phyloP scores from a whole-genome alignment of 2,797 vertebrate genomes.

The Pitangus sulphuratus region DNA sequence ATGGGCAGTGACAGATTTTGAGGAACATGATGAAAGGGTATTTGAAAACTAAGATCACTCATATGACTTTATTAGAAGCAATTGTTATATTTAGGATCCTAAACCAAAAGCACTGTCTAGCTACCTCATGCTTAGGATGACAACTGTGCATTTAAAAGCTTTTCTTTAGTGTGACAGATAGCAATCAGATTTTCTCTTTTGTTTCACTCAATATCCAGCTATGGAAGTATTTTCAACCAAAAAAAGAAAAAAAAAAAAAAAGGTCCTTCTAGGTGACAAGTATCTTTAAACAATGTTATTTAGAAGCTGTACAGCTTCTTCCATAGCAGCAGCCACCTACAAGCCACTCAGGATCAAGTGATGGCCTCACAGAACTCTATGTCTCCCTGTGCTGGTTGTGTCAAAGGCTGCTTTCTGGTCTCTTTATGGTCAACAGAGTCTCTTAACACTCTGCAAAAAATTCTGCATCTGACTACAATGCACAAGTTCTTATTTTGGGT shows the following conservation, averaged over 20 bases:
- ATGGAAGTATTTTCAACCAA: neutral
- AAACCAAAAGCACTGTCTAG: neutral
- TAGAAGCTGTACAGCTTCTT: neutral
- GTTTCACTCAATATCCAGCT: neutral
- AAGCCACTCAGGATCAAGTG: fast-evolving
- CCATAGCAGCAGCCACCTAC: fast-evolving
- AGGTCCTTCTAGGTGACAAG: neutral
- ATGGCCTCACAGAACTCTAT: fast-evolving
- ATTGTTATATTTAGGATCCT: neutral
- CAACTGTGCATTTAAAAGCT: neutral
- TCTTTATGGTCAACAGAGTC: fast-evolving
- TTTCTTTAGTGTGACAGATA: neutral
- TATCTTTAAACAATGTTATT: neutral
- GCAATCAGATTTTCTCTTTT: neutral
- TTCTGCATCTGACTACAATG: neutral
- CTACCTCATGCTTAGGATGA: neutral
- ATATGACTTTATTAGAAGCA: neutral
- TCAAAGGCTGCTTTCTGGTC: neutral
- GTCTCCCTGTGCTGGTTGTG: neutral
- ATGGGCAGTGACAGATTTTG: neutral
- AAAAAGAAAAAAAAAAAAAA: neutral
- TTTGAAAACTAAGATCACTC: neutral
- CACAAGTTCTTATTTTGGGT: neutral
- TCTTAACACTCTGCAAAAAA: neutral
- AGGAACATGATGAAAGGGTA: neutral